Evolutionary conservation across 1,140 invertebrate species (phyloP).

Genomic region (Drosophila busckii): DNA sequence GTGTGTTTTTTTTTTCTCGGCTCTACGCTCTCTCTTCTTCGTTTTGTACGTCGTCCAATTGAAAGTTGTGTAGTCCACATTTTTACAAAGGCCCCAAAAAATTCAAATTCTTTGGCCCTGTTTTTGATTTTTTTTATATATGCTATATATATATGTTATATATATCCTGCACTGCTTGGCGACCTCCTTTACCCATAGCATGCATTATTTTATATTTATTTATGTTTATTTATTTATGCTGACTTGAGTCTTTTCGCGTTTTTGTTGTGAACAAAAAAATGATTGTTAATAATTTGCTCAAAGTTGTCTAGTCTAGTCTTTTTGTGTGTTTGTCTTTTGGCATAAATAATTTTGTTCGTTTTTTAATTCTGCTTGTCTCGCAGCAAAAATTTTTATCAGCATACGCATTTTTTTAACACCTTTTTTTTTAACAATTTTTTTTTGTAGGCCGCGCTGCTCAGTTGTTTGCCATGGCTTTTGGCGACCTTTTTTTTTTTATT

Average conservation of each 20-base stretch:
- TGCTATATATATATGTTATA: neutral
- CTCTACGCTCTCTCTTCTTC: neutral
- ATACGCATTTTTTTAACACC: slow-evolving; percentile 30
- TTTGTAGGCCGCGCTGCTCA: slow-evolving; percentile 17
- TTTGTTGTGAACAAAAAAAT: no score
- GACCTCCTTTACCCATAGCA: no score
- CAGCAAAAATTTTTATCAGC: slow-evolving; percentile 43
- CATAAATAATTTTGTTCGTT: slow-evolving; percentile 48
- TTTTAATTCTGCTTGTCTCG: slow-evolving; percentile 60
- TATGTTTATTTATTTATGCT: neutral
- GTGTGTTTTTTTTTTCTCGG: neutral
- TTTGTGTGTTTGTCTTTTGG: slow-evolving; percentile 35
- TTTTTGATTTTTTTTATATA: slow-evolving; percentile 4
- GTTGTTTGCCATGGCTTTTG: slow-evolving; percentile 35
- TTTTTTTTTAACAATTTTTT: slow-evolving; percentile 15
- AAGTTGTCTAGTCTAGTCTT: slow-evolving; percentile 21
- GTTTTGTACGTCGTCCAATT: slow-evolving; percentile 22
- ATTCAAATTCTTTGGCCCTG: slow-evolving; percentile 27
- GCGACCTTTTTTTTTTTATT: slow-evolving; percentile 39
- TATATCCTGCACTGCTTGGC: neutral
- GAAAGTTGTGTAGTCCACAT: slow-evolving; percentile 36
- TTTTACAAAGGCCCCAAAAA: slow-evolving; percentile 26
- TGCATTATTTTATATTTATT: no score
- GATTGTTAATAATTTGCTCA: no score
- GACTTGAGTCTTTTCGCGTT: slow-evolving; percentile 22